Evolutionary conservation across 1,140 invertebrate genomes (phyloP), one percentile per base, ranked within the genome.

Genomic region (Linepithema humile): DNA sequence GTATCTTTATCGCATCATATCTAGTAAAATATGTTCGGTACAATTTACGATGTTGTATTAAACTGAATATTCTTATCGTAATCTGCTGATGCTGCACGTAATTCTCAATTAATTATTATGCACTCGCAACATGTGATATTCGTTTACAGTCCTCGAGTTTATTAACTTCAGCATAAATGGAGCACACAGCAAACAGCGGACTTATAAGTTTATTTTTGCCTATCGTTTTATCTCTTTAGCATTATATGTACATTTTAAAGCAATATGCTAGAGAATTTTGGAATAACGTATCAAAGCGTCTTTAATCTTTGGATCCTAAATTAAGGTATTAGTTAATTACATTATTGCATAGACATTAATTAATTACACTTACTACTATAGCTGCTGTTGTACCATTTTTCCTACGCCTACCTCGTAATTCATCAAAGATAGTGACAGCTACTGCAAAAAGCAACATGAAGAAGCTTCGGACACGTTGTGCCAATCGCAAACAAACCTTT

Each of bases 401-500:
- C n/a, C 12, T 75, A 55, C 62, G 20, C 6, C 35, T 60, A 40
- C 5, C 26, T 32, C 26, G n/a, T 1, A 64, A 17, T 75, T 64
- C 26, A 60, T 60, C 12, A 12, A 50, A 48, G 40, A 77, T 65
- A 77, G 29, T 32, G 23, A 32, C 3, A 74, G 55, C 53, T 74
- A 74, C 53, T 40, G 55, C 55, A 74, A 74, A 45, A 62, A 38
- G 60, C 35, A 55, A 55, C 62, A 69, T 80, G 20, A 20, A 69
- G 17, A 3, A 69, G 48, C 64, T 69, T 55, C 32, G 40, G n/a
- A 35, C 57, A 62, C 5, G 12, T 6, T 9, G 23, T 70, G 23
- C 26, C 62, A 40, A 78, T 26, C 45, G n/a, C 17, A 55, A 57
- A 70, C 50, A 82, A 82, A 82, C 53, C 69, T 74, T 43, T 23